Evolutionary conservation across 2,797 vertebrate genomes (phyloP).

Genomic region (Taeniopygia guttata): DNA sequence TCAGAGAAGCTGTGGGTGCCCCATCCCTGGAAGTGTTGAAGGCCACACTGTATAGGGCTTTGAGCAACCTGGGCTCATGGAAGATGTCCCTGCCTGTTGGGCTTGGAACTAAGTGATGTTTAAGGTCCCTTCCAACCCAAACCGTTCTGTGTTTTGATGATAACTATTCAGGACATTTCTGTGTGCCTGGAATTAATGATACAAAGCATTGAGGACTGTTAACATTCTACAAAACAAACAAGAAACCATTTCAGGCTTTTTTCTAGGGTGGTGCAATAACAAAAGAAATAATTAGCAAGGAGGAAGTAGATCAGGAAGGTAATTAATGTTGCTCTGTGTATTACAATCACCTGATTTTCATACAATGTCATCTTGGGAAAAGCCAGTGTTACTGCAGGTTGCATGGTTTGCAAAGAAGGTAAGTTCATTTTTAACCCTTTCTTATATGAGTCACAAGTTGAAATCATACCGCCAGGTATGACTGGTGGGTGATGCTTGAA

Average conservation of each 20-base stretch:
- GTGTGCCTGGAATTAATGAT: background rate
- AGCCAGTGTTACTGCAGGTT: background rate
- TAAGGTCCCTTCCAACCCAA: background rate
- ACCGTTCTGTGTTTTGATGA: background rate
- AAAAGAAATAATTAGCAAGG: conserved; percentile 24
- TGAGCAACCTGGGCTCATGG: background rate
- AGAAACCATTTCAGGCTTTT: conserved; percentile 19
- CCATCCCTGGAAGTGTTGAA: background rate
- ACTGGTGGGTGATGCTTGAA: background rate
- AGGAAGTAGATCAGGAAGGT: background rate
- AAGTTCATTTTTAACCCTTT: background rate
- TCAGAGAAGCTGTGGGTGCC: background rate
- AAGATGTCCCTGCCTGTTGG: background rate
- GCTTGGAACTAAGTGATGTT: background rate
- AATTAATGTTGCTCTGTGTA: background rate
- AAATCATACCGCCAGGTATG: background rate
- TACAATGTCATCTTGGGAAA: background rate
- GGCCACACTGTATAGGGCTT: background rate
- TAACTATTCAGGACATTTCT: background rate
- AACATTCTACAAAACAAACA: conserved; percentile 5
- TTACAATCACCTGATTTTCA: background rate
- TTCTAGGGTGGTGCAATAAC: conserved; percentile 27
- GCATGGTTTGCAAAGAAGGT: background rate
- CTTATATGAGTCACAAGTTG: background rate
- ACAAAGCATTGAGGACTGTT: background rate